Base-by-base conservation (phyloP, 1,140 invertebrate species). In the Rhopalosiphum maidis region DNA sequence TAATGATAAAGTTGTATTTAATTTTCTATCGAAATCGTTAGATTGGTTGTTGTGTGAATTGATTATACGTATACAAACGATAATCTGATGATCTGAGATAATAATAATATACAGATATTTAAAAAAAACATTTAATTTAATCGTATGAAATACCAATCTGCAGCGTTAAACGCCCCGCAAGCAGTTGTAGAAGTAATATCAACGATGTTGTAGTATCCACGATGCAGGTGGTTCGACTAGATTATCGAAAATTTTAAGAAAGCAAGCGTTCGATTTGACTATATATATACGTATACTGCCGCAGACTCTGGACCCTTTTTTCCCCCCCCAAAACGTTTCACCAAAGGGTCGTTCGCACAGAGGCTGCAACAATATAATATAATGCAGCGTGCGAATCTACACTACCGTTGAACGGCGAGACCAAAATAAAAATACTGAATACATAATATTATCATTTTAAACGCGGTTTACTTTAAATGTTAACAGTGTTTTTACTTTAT, bases 301-400 rank as follows among this genome's bases (percentile, higher is more conserved):
- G 30, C 37, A 37, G 37, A 4, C 41, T 7, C 9, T 3, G 86
- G 86, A 87, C 85, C 85, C 43, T 30, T 43, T 18, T 43, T 48
- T 18, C 2, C 35, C 48, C 35, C 48, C 35, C n/a, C 21, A 8
- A 86, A 87, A 37, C 48, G 21, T 89, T 54, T 54, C 35, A 35
- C 8, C 0, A 90, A 90, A 55, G 88, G 51, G 88, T 90, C 88
- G 88, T 90, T 90, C 88, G 9, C 88, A 90, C 88, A 25, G 51
- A 35, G 22, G 88, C 54, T 0, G n/a, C 48, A 46, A 51, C 86
- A 46, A 30, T 77, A 77, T 18, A 77, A 77, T 77, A n/a, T 77
- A 77, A 77, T n/a, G 41, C 30, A 46, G 6, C 11, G 41, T 11
- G 25, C 18, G 43, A 87, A 51, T 43, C 25, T 25, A 46, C 85